A percentile compares a stretch with the other conserved stretches of the same genome.
Conservation (phyloP, 2,888 invertebrate species). For the Ypsolopha sequella region DNA sequence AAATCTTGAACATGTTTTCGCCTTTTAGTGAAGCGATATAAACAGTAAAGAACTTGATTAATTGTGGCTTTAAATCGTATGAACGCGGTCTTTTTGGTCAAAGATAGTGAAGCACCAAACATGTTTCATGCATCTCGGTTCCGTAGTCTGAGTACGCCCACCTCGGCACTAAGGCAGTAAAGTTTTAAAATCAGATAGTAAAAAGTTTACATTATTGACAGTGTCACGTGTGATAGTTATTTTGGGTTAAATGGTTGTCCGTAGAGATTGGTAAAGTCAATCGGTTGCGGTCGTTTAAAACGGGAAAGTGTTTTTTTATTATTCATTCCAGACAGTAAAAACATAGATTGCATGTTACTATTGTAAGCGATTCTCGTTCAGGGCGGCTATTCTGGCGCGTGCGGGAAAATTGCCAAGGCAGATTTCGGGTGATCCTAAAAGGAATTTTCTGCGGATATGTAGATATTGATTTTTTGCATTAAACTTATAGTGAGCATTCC, state of each 20-base stretch:
- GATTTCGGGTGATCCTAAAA: too few species aligned
- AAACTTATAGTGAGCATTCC: too few species aligned
- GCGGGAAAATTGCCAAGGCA: too few species aligned
- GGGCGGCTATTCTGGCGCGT: too few species aligned
- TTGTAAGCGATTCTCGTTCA: too few species aligned
- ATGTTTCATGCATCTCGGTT: slow-evolving; percentile 21
- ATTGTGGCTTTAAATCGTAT: slow-evolving; percentile 25
- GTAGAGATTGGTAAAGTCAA: background rate
- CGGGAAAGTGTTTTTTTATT: background rate
- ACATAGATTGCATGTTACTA: too few species aligned
- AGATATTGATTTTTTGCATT: too few species aligned
- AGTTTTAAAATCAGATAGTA: slow-evolving; percentile 45
- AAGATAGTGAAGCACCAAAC: slow-evolving; percentile 15
- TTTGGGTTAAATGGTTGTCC: slow-evolving; percentile 3
- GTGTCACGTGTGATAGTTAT: slow-evolving; percentile 22
- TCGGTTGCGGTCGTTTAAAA: background rate
- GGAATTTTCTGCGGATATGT: too few species aligned
- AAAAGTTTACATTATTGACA: slow-evolving; percentile 46
- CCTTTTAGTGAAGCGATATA: slow-evolving; percentile 3
- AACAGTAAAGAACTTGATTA: slow-evolving; percentile 41
- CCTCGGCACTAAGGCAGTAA: slow-evolving; percentile 35
- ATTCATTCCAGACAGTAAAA: too few species aligned
- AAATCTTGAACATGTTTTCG: background rate
- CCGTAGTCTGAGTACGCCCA: slow-evolving; percentile 28
- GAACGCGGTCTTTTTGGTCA: slow-evolving; percentile 16